phyloP scores from a whole-genome alignment of 2,888 invertebrate species.

The Monopis laevigella region DNA sequence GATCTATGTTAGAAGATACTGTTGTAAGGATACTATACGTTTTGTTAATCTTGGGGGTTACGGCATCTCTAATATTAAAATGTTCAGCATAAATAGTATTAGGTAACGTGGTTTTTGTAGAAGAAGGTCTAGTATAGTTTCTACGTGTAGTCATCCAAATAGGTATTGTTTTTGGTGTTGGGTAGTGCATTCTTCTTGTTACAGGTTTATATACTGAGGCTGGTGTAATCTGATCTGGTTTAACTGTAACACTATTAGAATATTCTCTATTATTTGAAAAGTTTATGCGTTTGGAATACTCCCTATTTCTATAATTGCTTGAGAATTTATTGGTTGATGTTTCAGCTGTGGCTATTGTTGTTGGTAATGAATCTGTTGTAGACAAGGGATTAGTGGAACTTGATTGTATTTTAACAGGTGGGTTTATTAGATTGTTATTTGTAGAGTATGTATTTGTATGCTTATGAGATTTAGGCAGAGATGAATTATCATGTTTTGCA shows the following conservation, averaged over 20 bases:
- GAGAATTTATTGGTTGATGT: constrained; percentile 30
- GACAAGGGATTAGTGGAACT: not conserved
- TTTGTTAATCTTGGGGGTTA: constrained; percentile 29
- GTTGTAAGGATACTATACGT: constrained; percentile 43
- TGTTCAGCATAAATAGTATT: constrained; percentile 54
- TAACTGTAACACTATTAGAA: constrained; percentile 44
- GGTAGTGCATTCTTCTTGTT: constrained; percentile 45
- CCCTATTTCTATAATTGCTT: constrained; percentile 36
- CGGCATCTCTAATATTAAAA: constrained; percentile 46
- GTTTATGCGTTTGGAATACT: constrained; percentile 49
- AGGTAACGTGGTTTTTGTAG: constrained; percentile 32
- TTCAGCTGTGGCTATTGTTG: constrained; percentile 37
- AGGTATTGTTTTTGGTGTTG: constrained; percentile 47
- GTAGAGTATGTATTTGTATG: not conserved
- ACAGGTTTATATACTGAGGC: constrained; percentile 28
- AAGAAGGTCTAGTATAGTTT: constrained; percentile 33
- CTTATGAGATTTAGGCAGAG: not conserved
- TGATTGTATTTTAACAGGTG: constrained; percentile 13
- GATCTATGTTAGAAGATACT: constrained; percentile 57
- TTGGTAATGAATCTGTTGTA: constrained; percentile 25
- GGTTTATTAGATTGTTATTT: no score
- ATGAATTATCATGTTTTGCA: constrained; percentile 27
- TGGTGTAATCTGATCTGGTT: constrained; percentile 29
- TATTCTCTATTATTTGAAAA: constrained; percentile 41
- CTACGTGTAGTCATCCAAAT: constrained; percentile 52